phyloP scores from a whole-genome alignment of 2,797 vertebrate genomes.

The Hypotaenidia okinawae region DNA sequence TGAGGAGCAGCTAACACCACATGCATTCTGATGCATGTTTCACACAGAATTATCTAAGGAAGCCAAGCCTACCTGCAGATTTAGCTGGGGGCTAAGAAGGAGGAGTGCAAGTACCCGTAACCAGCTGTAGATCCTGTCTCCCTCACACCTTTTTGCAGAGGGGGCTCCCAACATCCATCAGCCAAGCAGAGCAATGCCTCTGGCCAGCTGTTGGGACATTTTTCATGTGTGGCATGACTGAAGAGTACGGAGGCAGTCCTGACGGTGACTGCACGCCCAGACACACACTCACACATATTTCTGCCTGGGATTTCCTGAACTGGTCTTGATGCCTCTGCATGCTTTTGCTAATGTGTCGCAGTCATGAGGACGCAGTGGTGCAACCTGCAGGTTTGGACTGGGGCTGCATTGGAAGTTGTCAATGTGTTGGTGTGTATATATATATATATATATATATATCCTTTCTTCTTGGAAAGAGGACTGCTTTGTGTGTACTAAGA shows the following conservation, averaged over 20 bases:
- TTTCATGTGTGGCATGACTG: not conserved
- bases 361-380: not conserved
- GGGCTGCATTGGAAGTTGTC: not conserved
- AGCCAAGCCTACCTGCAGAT: not conserved
- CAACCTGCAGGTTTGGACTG: not conserved
- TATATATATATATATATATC: not conserved
- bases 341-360: not conserved
- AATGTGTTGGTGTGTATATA: not conserved
- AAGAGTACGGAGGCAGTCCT: not conserved
- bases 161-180: not conserved
- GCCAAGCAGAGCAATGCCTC: not conserved
- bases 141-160: not conserved
- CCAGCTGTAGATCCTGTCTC: not conserved
- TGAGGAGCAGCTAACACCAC: not conserved
- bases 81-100: not conserved
- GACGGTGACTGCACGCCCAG: not conserved
- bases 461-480: not conserved
- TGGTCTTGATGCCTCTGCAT: not conserved
- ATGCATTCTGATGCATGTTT: rapidly evolving
- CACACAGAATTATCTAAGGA: not conserved
- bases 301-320: not conserved
- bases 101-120: not conserved
- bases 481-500: not conserved
- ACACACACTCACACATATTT: not conserved
- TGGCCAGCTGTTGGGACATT: not conserved